Evolutionary conservation across 2,113 vertebrate species (phyloP).

Genomic region (Cyprinodon variegatus): DNA sequence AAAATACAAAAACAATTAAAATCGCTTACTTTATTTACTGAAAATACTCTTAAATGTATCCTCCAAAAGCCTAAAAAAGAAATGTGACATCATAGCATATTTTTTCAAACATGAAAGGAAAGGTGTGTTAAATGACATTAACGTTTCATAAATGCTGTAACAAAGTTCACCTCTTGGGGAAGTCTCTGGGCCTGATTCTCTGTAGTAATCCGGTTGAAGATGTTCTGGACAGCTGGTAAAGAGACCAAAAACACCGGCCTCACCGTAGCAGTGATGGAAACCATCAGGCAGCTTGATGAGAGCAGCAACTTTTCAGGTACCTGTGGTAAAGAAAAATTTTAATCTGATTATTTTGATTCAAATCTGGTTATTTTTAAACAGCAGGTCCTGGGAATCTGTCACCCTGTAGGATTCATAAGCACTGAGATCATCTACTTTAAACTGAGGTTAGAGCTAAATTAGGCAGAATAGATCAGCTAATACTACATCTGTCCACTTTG

Average conservation of each 20-base stretch:
- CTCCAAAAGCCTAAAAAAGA: background rate
- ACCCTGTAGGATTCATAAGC: background rate
- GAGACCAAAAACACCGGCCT: conserved; percentile 94
- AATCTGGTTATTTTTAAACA: background rate
- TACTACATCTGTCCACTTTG: background rate
- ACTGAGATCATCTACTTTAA: background rate
- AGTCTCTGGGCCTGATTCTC: conserved; percentile 88
- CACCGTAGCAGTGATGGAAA: conserved; percentile 93
- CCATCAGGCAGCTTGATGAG: conserved; percentile 91
- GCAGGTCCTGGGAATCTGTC: background rate
- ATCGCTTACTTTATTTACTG: background rate
- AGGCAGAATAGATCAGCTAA: too few species aligned
- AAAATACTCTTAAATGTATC: background rate
- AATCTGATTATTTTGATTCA: background rate
- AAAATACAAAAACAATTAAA: background rate
- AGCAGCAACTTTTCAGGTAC: conserved; percentile 96
- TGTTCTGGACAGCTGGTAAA: conserved; percentile 91
- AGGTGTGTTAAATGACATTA: background rate
- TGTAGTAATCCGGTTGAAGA: conserved; percentile 93
- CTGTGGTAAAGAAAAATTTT: conserved; percentile 66
- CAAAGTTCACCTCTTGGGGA: conserved; percentile 84
- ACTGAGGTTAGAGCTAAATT: background rate
- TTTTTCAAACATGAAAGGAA: background rate
- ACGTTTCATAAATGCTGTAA: background rate
- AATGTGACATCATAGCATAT: too few species aligned